These are phyloP conservation scores for Dasyurus viverrinus DNA, from an alignment of 2,113 vertebrate species.

Conservation along the genomic window DNA sequence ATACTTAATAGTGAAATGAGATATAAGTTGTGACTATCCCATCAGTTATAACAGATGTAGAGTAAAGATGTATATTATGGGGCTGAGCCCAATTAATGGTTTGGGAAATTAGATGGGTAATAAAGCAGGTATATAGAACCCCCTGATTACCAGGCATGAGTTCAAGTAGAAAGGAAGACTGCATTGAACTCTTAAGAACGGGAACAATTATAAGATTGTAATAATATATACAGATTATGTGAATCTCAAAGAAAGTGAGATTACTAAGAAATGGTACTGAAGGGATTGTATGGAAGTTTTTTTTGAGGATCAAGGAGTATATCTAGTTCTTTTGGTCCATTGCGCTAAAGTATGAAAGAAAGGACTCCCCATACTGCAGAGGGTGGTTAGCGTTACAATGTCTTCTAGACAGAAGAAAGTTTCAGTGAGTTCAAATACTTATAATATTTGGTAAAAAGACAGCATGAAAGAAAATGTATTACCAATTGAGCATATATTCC, in stretches of 20 bases:
- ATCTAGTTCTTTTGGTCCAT: background rate
- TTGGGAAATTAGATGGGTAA: background rate
- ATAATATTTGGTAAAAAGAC: background rate
- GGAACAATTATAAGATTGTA: background rate
- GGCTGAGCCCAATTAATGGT: background rate
- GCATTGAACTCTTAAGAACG: background rate
- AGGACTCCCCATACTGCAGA: background rate
- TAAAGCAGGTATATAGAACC: background rate
- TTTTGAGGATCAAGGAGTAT: background rate
- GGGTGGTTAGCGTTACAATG: background rate
- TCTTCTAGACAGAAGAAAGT: background rate
- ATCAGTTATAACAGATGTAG: background rate
- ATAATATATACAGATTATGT: background rate
- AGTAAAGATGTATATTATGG: background rate
- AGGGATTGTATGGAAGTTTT: background rate
- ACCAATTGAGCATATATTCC: background rate
- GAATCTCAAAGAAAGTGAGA: background rate
- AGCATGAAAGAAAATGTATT: background rate
- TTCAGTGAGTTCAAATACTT: background rate
- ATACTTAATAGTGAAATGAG: background rate
- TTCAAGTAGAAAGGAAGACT: background rate
- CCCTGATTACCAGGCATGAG: background rate
- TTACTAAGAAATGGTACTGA: background rate
- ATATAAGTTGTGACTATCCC: background rate
- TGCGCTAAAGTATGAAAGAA: background rate